Conservation (phyloP, 1,140 invertebrate species). For the Zelostemma sp. region DNA sequence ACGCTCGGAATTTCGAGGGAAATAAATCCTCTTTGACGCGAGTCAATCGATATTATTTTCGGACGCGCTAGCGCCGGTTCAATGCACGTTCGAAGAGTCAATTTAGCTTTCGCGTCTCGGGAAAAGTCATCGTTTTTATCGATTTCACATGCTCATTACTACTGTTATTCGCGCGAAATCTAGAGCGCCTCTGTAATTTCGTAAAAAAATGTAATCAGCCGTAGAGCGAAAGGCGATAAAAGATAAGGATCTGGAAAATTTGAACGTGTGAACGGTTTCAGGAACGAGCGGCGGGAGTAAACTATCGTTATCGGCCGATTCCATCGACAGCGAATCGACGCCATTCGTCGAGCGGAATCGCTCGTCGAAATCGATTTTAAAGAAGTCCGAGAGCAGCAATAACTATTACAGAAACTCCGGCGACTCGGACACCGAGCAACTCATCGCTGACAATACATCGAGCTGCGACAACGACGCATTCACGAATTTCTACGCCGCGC, state of each 20-base stretch:
- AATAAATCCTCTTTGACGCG: too few species aligned
- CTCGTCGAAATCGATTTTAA: constrained; percentile 83
- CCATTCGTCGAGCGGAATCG: constrained; percentile 76
- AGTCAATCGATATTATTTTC: too few species aligned
- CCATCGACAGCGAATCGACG: constrained; percentile 75
- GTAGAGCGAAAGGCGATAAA: constrained; percentile 3
- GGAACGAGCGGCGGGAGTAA: constrained; percentile 74
- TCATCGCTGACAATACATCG: constrained; percentile 77
- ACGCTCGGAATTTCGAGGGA: too few species aligned
- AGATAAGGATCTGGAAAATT: constrained; percentile 9
- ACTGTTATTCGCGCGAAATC: constrained; percentile 3
- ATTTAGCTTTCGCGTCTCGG: constrained; percentile 5
- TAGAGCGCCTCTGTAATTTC: neutral
- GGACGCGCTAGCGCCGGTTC: too few species aligned
- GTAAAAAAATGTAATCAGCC: neutral
- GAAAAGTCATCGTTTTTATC: constrained; percentile 17
- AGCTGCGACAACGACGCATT: constrained; percentile 69
- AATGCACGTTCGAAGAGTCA: too few species aligned
- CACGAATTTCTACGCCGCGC: constrained; percentile 61
- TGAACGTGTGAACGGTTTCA: constrained; percentile 61
- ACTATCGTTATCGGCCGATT: constrained; percentile 79
- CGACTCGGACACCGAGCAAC: constrained; percentile 83
- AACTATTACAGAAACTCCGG: constrained; percentile 64
- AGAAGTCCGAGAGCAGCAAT: constrained; percentile 77
- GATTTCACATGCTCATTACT: constrained; percentile 19